Base-by-base conservation (phyloP, 2,797 vertebrate species). In the Sebastes diaconus region DNA sequence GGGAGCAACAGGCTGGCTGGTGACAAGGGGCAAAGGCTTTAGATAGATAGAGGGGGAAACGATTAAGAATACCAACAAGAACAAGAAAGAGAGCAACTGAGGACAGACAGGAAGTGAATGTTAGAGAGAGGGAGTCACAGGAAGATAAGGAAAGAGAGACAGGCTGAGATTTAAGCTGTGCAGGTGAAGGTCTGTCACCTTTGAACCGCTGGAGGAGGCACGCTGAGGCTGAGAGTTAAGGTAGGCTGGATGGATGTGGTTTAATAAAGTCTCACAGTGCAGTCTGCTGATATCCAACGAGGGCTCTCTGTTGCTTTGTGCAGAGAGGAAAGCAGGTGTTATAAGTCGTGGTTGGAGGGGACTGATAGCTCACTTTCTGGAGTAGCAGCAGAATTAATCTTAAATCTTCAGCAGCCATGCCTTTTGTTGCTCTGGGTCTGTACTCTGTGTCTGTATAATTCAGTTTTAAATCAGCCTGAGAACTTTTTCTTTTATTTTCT, bases 1-100 rank as follows among this genome's bases (percentile, higher is more conserved):
- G 86, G 92, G 86, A 92, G 91, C 92, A 92, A 90, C 90, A 88
- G 88, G 88, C 88, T 84, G 90, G 88, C 84, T 90, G 85, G 83
- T 87, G 80, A 92, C 87, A 75, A 57, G 89, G 93, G 90, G 83
- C 83, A 88, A 85, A 84, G 75, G 82, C 73, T 80, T 66, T 12
- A 87, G 82, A 74, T 61, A 87, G 63, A 80, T 32, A 85, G 63
- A 80, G 80, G 76, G 66, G 42, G 68, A 67, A 22, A 27, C 60
- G n/a, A 25, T 29, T 29, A 65, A 46, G 59, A 85, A 68, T 2
- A 70, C 16, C 30, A 76, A 12, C 24, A 75, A 55, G 5, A 75
- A 78, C 29, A 80, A 85, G 88, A 75, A 68, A 64, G 59, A 68
- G 64, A 70, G 39, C 58, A 57, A 68, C 81, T 24, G 72, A 85